Base-by-base conservation (phyloP, 2,888 invertebrate species). In the Andrena camellia region DNA sequence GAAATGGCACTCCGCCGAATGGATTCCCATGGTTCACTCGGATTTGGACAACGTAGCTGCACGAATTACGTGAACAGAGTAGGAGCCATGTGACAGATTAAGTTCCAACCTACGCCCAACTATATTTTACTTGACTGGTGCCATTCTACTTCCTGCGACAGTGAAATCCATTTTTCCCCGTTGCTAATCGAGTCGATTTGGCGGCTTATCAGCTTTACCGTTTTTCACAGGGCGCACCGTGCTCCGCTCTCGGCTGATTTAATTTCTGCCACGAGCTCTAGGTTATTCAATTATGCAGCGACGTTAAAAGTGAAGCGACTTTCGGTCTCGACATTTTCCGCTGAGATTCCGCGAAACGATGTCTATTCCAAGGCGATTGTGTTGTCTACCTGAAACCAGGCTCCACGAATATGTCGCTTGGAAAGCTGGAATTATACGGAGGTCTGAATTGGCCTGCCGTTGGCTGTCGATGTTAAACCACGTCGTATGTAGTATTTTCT, bases 131-230 rank as follows among this genome's bases (percentile, higher is more conserved):
- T 26, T 13, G 23, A 23, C 10, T 26, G 2, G 4, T 10, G 23
- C 26, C 26, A 57, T 57, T 57, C 23, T 3, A 26, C 23, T 1
- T 7, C 57, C 23, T 2, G 57, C 23, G 23, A 13, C 6, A 20
- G 17, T 1, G 29, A 60, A 63, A 77, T 67, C 35, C 52, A 69
- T 54, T 72, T 70, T 64, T 20, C n/a, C 4, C 20, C 2, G 20
- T 20, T 50, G 66, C 17, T 80, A 78, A 80, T 80, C 33, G 50
- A 71, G 54, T 67, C 54, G 71, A 80, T 67, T 62, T 10, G 62
- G 1, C 31, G 62, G 77, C 35, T 78, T 67, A 72, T 78, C 68
- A 66, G 33, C 63, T 81, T 63, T 23, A 17, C 48, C 29, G 48
- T 6, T 48, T 67, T 35, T 50, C 52, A n/a, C 48, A 2, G 13